Conservation (phyloP, 2,113 vertebrate species). For the Sarotherodon lohbergeri region DNA sequence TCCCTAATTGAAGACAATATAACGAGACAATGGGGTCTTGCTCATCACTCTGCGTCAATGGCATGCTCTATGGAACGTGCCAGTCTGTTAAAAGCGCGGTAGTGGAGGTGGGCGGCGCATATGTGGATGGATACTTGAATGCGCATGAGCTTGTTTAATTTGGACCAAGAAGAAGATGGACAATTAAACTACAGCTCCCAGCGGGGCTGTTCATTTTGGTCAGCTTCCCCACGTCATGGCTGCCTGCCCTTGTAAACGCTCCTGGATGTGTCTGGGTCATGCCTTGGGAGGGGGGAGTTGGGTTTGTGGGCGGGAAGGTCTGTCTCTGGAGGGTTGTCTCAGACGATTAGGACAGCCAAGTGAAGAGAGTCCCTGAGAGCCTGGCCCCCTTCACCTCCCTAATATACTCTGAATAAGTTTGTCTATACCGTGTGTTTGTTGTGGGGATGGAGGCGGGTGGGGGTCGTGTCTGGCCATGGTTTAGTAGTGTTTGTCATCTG, state of each 20-base stretch:
- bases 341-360: conserved; percentile 61
- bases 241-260: conserved; percentile 51
- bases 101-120: neutral
- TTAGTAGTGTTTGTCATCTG: conserved; percentile 69
- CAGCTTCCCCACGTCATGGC: conserved; percentile 50
- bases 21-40: conserved; percentile 61
- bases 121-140: conserved; percentile 27
- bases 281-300: conserved; percentile 4
- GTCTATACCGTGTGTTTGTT: conserved; percentile 53
- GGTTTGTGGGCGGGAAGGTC: conserved; percentile 17
- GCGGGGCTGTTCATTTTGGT: conserved; percentile 65
- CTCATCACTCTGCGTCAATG: conserved; percentile 62
- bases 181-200: conserved; percentile 65
- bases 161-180: conserved; percentile 59
- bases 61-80: conserved; percentile 56
- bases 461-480: conserved; percentile 63
- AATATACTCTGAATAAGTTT: conserved; percentile 70
- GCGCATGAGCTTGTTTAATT: conserved; percentile 62
- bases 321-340: conserved; percentile 54
- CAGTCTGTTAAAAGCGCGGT: conserved; percentile 47
- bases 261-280: conserved; percentile 66
- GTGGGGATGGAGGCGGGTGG: neutral
- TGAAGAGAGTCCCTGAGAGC: conserved; percentile 62
- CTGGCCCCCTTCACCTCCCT: conserved; percentile 68
- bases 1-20: conserved; percentile 69